Evolutionary conservation across 2,888 invertebrate species (phyloP).

Genomic region (Acanthosepion pharaonis): DNA sequence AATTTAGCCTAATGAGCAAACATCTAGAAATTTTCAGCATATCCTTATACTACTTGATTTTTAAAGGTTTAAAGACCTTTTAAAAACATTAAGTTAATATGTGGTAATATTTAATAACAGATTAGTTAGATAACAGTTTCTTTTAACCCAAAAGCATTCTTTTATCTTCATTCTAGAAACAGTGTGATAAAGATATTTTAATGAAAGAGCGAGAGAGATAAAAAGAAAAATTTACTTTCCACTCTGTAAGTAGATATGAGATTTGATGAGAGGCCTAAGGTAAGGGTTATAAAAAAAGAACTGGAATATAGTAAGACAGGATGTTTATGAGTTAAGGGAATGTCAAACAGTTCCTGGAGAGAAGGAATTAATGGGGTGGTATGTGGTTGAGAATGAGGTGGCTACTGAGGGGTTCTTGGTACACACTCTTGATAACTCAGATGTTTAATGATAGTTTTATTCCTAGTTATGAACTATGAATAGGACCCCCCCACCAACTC

Average conservation of each 20-base stretch:
- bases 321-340: background rate
- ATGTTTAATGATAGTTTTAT: background rate
- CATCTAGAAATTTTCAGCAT: no score
- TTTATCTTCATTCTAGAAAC: background rate
- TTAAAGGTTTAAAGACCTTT: no score
- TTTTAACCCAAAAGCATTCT: constrained; percentile 24
- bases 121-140: background rate
- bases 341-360: background rate
- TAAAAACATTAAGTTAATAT: no score
- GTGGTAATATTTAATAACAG: background rate
- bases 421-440: background rate
- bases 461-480: constrained; percentile 7
- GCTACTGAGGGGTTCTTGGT: background rate
- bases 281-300: background rate
- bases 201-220: background rate
- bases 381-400: background rate
- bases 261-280: no score
- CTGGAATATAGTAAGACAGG: background rate
- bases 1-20: no score
- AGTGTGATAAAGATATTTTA: background rate
- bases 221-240: background rate
- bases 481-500: background rate
- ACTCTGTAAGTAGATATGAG: background rate
- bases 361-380: no score
- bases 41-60: no score